Evolutionary conservation across 2,113 vertebrate genomes (phyloP).

Genomic region (Nyctibius bracteatus): DNA sequence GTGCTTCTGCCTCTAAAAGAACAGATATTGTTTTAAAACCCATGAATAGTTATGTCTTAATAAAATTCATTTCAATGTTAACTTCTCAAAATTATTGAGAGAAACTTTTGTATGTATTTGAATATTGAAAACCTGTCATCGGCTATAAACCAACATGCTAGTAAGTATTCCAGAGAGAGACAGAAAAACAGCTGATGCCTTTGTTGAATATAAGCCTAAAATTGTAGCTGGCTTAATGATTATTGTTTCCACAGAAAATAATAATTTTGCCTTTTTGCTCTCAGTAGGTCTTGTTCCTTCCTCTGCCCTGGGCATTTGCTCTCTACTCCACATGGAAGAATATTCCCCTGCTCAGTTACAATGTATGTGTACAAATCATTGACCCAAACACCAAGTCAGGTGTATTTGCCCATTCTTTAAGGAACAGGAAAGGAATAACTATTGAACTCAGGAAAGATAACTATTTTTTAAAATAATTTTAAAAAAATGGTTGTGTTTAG

Average conservation of each 20-base stretch:
- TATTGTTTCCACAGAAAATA: background rate
- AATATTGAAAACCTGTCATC: background rate
- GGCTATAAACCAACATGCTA: background rate
- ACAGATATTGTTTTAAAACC: background rate
- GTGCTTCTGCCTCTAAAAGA: background rate
- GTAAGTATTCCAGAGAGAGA: background rate
- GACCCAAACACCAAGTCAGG: background rate
- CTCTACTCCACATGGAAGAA: background rate
- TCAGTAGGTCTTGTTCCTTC: background rate
- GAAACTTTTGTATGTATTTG: background rate
- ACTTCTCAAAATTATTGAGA: background rate
- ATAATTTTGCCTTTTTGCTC: background rate
- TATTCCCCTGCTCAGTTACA: background rate
- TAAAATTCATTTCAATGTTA: background rate
- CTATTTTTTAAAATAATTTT: background rate
- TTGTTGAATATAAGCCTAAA: background rate
- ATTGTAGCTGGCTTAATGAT: background rate
- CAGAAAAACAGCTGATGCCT: background rate
- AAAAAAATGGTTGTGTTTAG: background rate
- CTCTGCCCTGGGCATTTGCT: background rate
- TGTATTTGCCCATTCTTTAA: background rate
- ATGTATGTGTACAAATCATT: background rate
- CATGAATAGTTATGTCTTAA: background rate
- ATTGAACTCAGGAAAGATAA: background rate
- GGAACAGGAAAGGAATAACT: too few relatives aligned